These are phyloP conservation scores for Cephus rjabovi DNA, from an alignment of 2,888 invertebrate genomes.

Conservation along the genomic window DNA sequence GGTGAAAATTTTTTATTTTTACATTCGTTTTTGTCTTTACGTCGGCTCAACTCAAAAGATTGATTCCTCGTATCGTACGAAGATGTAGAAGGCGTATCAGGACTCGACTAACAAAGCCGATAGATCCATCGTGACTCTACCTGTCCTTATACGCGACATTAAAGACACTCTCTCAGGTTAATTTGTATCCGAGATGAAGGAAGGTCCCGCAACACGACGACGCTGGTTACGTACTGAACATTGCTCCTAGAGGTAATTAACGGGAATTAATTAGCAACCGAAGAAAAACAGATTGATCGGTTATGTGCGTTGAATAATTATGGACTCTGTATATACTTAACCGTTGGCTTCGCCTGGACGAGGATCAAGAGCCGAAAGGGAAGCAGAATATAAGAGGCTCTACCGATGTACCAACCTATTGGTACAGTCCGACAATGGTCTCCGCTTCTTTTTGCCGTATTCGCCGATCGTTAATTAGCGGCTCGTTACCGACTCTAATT, in stretches of 20 bases:
- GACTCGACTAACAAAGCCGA: background rate
- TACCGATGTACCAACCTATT: background rate
- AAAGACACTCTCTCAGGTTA: slow-evolving; percentile 13
- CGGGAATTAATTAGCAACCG: slow-evolving; percentile 55
- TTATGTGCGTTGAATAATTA: slow-evolving; percentile 28
- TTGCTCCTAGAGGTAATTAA: slow-evolving; percentile 51
- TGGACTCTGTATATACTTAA: background rate
- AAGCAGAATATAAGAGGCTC: background rate
- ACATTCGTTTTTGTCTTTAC: background rate
- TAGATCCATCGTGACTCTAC: background rate
- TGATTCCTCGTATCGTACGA: background rate
- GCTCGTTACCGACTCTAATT: slow-evolving; percentile 21
- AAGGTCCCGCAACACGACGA: slow-evolving; percentile 33
- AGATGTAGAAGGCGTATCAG: background rate
- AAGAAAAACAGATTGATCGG: slow-evolving; percentile 45
- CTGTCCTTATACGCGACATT: background rate
- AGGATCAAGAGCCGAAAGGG: background rate
- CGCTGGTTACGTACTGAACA: slow-evolving; percentile 19
- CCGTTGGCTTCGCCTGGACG: background rate
- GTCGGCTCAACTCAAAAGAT: background rate
- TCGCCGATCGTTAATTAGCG: slow-evolving; percentile 48
- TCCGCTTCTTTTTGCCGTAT: slow-evolving; percentile 35
- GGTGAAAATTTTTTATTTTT: background rate
- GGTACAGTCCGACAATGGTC: slow-evolving; percentile 39
- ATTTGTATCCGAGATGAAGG: slow-evolving; percentile 41